These are phyloP conservation scores for Eciton burchellii DNA, from an alignment of 1,140 invertebrate genomes.

Conservation along the genomic window DNA sequence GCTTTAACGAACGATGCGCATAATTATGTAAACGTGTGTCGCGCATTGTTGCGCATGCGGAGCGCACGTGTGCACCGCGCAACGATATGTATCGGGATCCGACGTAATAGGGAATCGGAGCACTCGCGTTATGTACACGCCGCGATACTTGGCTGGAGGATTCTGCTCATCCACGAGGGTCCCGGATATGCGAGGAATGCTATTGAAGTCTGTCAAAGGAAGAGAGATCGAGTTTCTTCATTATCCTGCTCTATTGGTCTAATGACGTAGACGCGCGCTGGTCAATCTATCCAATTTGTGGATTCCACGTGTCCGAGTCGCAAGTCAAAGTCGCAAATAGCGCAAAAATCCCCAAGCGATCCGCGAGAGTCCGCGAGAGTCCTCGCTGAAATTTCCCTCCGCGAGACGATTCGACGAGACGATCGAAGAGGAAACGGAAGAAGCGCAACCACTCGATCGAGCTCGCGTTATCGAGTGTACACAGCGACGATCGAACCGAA, in stretches of 20 bases:
- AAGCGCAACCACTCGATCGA: neutral
- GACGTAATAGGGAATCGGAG: constrained; percentile 65
- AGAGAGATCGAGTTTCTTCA: constrained; percentile 76
- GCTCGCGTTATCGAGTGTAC: neutral
- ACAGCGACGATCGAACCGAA: neutral
- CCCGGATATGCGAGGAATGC: constrained; percentile 75
- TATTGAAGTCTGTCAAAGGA: constrained; percentile 76
- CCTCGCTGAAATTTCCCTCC: neutral
- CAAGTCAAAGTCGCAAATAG: constrained; percentile 6
- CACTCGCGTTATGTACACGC: constrained; percentile 48
- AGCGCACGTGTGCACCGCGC: constrained; percentile 64
- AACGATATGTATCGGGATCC: constrained; percentile 66
- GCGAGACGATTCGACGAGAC: neutral
- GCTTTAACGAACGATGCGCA: constrained; percentile 1
- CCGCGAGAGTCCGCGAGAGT: neutral
- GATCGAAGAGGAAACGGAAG: neutral
- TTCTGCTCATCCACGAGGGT: constrained; percentile 50
- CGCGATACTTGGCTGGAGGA: constrained; percentile 68
- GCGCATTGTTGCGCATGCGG: constrained; percentile 38
- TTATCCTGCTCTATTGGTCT: constrained; percentile 72
- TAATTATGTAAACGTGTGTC: constrained; percentile 60
- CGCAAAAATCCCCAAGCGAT: neutral
- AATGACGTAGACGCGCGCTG: constrained; percentile 66
- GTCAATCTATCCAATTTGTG: constrained; percentile 39
- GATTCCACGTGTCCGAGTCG: constrained; percentile 32